Percentiles rank a stretch among this genome's conserved stretches.
phyloP scores from a whole-genome alignment of 64 coral and sea anemone genomes.

The Dendrophyllia cribrosa region DNA sequence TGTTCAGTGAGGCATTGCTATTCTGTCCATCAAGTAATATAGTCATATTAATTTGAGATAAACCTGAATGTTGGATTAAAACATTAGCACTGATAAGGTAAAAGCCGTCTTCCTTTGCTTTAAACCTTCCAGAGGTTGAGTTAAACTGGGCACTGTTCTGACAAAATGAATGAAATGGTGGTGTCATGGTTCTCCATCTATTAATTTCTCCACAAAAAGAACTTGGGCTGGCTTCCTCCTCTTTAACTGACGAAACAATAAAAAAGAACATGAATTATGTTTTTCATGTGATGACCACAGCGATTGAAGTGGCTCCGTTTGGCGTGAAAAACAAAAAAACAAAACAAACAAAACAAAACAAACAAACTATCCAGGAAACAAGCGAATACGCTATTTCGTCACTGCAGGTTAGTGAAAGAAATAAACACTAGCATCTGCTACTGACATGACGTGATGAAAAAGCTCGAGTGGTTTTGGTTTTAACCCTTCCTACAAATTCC shows the following conservation, averaged over 20 bases:
- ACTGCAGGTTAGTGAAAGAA: too few relatives aligned
- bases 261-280: neutral
- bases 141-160: neutral
- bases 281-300: too few relatives aligned
- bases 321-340: too few relatives aligned
- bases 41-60: neutral
- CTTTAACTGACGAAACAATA: neutral
- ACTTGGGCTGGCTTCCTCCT: neutral
- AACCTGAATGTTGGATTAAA: neutral
- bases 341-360: too few relatives aligned
- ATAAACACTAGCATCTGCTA: too few relatives aligned
- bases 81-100: constrained; percentile 2
- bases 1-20: neutral
- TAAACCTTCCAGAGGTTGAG: constrained; percentile 4
- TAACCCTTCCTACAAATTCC: too few relatives aligned
- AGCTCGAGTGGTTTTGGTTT: too few relatives aligned
- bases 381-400: too few relatives aligned
- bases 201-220: constrained; percentile 4
- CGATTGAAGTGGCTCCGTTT: too few relatives aligned
- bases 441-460: too few relatives aligned
- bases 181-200: neutral
- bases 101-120: constrained; percentile 10
- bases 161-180: neutral
- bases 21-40: neutral
- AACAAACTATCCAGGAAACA: too few relatives aligned